Evolutionary conservation across 2,797 vertebrate genomes (phyloP), one percentile per base, ranked within the genome.

Genomic region (Mus caroli): DNA sequence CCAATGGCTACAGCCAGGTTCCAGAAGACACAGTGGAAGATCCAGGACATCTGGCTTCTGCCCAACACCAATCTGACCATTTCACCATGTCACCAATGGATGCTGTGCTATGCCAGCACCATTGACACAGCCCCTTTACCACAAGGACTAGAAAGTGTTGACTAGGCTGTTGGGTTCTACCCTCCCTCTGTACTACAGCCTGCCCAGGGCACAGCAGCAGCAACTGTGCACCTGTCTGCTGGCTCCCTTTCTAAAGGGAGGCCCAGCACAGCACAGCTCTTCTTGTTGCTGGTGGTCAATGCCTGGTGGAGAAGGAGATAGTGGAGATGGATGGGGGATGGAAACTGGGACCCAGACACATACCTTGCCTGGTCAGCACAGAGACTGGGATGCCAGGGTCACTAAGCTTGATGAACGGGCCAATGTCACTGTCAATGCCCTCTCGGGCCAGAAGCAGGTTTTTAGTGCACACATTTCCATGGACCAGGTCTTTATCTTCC

Each of bases 401-500:
- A 0, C 99, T 99, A 84, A 99, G 99, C 98, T 99, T 99, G 97
- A 99, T 99, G 97, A 99, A 99, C 0, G 99, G 99, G 10, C 99
- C 99, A 7, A 98, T 99, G 73, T 99, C 99, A 0, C 92, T 95
- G 37, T 98, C 99, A 52, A 99, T 98, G 34, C 99, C 99, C 50
- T 99, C 99, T 62, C 99, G 99, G 90, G 99, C 99, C 98, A 99
- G 97, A 4, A 99, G 98, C 96, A 99, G 99, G 97, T 99, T 99
- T 98, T 99, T 99, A 7, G 99, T 99, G 94, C 99, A 99, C 86
- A 99, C 99, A 0, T 99, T 99, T 28, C 99, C 99, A 3, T 99
- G 99, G 71, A 99, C 99, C 96, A 99, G 98, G 98, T 99, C 99
- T 98, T 99, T 99, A 97, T 99, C 99, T 98, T 99, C 99, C 99